phyloP scores from a whole-genome alignment of 2,797 vertebrate species.

The Myotis vivesi region DNA sequence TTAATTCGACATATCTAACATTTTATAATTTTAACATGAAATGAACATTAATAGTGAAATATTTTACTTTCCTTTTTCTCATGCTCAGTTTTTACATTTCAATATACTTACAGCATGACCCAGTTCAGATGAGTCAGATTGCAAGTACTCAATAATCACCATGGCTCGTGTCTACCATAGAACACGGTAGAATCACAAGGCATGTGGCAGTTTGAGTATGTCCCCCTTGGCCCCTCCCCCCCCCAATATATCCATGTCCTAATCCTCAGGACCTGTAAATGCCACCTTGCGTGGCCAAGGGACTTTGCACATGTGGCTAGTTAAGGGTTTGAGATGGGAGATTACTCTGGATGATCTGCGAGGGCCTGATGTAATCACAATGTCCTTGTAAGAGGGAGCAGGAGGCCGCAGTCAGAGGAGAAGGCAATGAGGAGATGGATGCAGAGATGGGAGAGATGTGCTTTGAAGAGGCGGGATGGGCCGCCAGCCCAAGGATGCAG shows the following conservation, averaged over 20 bases:
- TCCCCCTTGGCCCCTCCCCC: accelerated
- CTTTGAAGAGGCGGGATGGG: background rate
- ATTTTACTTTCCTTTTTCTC: background rate
- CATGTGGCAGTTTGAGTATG: background rate
- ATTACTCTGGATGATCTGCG: background rate
- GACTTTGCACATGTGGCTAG: background rate
- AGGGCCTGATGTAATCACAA: background rate
- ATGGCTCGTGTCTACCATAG: accelerated
- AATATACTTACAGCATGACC: background rate
- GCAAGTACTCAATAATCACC: background rate
- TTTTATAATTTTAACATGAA: conserved; percentile 1
- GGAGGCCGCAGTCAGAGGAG: background rate
- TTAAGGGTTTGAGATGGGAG: background rate
- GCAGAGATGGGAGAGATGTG: background rate
- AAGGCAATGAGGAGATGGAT: background rate
- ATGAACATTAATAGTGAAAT: background rate
- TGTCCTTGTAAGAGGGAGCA: background rate
- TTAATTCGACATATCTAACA: background rate
- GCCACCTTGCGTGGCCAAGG: background rate
- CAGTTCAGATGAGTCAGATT: background rate
- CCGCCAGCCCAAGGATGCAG: background rate
- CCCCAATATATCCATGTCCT: background rate
- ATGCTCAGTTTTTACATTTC: background rate
- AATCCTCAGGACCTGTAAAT: background rate
- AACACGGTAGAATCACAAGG: background rate